phyloP scores from a whole-genome alignment of 1,140 invertebrate genomes.

The Thrips palmi region DNA sequence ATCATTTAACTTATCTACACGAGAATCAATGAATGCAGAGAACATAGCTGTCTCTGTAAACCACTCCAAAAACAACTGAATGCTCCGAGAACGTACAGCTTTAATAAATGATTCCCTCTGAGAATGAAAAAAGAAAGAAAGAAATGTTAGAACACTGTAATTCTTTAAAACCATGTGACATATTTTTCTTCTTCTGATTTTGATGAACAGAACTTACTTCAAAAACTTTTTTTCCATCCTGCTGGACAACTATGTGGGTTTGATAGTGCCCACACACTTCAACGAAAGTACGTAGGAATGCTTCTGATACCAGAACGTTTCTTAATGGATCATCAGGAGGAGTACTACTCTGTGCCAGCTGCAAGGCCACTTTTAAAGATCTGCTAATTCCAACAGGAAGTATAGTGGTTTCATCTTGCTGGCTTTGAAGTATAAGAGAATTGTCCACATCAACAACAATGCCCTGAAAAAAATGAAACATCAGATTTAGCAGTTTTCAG shows the following conservation, averaged over 20 bases:
- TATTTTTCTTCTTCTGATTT: not conserved
- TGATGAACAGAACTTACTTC: constrained; percentile 24
- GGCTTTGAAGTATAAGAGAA: constrained; percentile 27
- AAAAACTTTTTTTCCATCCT: constrained; percentile 30
- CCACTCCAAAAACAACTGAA: constrained; percentile 57
- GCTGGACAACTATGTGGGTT: constrained; percentile 27
- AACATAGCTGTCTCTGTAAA: constrained; percentile 74
- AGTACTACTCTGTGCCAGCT: constrained; percentile 31
- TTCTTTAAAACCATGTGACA: not conserved
- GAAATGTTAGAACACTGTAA: constrained; percentile 1
- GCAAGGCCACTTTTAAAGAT: constrained; percentile 37
- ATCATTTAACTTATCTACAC: constrained; percentile 11
- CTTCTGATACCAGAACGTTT: constrained; percentile 45
- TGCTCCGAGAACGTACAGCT: constrained; percentile 34
- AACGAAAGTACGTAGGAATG: constrained; percentile 45
- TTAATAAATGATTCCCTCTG: constrained; percentile 43
- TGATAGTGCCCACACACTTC: constrained; percentile 40
- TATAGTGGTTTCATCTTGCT: constrained; percentile 42
- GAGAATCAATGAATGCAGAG: constrained; percentile 21
- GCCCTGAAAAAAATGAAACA: constrained; percentile 26
- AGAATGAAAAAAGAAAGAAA: constrained; percentile 18
- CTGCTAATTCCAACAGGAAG: constrained; percentile 37
- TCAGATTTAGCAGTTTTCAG: no score
- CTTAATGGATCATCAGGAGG: constrained; percentile 23
- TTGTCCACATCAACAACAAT: constrained; percentile 45